Evolutionary conservation across 2,888 invertebrate species (phyloP).

Genomic region (Diaperis boleti): DNA sequence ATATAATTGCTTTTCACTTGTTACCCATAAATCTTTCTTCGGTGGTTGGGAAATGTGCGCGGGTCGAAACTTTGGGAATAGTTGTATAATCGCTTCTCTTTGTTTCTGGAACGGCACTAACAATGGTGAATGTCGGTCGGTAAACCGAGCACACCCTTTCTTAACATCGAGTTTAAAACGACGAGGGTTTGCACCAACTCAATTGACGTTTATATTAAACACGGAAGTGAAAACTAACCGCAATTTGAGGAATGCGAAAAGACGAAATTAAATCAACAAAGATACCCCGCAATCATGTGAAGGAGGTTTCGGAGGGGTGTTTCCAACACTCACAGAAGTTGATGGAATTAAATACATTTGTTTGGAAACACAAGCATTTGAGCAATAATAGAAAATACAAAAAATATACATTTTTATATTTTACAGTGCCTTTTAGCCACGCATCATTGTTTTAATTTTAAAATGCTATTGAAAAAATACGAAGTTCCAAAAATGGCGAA

Average conservation of each 20-base stretch:
- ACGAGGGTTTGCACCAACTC: constrained; percentile 26
- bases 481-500: no score
- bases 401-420: no score
- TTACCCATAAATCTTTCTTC: constrained; percentile 50
- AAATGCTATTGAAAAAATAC: no score
- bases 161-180: constrained; percentile 35
- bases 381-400: no score
- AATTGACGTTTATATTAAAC: constrained; percentile 37
- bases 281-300: no score
- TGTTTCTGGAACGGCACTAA: constrained; percentile 43
- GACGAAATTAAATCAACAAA: no score
- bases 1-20: constrained; percentile 51
- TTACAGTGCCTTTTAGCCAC: no score
- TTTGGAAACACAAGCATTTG: no score
- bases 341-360: no score
- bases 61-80: constrained; percentile 45
- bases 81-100: constrained; percentile 45
- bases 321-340: no score
- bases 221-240: constrained; percentile 10
- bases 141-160: constrained; percentile 35
- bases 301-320: no score
- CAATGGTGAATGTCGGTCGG: constrained; percentile 38
- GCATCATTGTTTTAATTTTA: no score
- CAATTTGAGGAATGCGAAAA: background rate
- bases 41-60: constrained; percentile 36